phyloP scores from a whole-genome alignment of 1,140 invertebrate species.

The Lerema accius region DNA sequence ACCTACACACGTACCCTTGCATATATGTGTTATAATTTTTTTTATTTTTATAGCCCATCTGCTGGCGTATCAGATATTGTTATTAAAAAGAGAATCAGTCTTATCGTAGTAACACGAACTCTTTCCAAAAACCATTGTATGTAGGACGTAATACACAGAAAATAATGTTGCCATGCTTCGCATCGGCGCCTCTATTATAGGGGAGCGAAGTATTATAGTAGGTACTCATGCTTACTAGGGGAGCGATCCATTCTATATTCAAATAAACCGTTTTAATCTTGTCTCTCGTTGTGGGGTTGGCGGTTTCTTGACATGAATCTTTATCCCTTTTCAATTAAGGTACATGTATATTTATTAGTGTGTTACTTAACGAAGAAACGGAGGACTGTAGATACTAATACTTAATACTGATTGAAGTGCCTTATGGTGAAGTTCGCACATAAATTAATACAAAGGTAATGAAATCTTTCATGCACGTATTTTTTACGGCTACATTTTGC shows the following conservation, averaged over 20 bases:
- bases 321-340: constrained; percentile 25
- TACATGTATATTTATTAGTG: constrained; percentile 16
- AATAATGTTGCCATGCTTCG: not conserved
- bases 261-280: constrained; percentile 16
- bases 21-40: no score
- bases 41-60: no score
- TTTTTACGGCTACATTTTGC: no score
- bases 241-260: constrained; percentile 11
- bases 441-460: not conserved
- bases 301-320: constrained; percentile 10
- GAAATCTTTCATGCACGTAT: no score
- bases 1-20: no score
- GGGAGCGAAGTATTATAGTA: not conserved
- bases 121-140: not conserved
- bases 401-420: constrained; percentile 12
- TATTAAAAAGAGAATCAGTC: no score
- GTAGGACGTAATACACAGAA: no score
- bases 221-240: not conserved
- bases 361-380: not conserved
- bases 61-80: no score
- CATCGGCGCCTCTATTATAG: not conserved
- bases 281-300: constrained; percentile 8
- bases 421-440: not conserved
- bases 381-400: constrained; percentile 7
- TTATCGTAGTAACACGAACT: no score